Evolutionary conservation across 2,113 vertebrate species (phyloP).

Genomic region (Paedocypris sp.): DNA sequence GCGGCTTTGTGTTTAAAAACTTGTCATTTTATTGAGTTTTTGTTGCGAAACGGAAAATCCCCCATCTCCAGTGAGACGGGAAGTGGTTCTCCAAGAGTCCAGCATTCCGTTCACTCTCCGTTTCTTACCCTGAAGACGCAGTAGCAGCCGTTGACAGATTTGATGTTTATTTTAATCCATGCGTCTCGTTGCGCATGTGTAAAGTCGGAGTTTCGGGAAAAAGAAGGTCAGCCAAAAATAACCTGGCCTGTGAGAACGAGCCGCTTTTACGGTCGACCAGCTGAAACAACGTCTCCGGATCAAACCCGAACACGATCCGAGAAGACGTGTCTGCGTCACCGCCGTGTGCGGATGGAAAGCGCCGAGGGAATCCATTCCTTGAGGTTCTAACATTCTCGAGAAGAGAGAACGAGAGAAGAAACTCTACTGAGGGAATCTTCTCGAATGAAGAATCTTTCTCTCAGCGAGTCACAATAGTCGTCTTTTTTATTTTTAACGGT

Average conservation of each 20-base stretch:
- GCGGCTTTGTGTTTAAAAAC: constrained; percentile 47
- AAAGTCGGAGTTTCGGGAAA: constrained; percentile 39
- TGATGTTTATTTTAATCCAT: too few species aligned
- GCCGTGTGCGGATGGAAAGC: too few species aligned
- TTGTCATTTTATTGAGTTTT: constrained; percentile 42
- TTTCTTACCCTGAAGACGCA: not conserved
- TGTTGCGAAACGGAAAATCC: constrained; percentile 3
- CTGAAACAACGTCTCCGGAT: constrained; percentile 36
- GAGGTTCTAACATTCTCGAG: too few species aligned
- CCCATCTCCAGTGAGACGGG: too few species aligned
- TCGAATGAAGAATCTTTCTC: too few species aligned
- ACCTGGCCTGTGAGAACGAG: constrained; percentile 51
- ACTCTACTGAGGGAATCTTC: too few species aligned
- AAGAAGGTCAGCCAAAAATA: constrained; percentile 55
- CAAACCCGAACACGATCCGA: not conserved
- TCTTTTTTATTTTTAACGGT: too few species aligned
- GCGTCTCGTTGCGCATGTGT: constrained; percentile 37
- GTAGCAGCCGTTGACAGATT: too few species aligned
- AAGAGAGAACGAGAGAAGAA: too few species aligned
- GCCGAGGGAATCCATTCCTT: too few species aligned
- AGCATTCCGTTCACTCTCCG: not conserved
- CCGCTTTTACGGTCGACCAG: constrained; percentile 27
- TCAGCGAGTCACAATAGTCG: too few species aligned
- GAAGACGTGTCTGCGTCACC: not conserved
- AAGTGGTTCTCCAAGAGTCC: not conserved